These are phyloP conservation scores for Gadopsis marmoratus DNA, from an alignment of 2,797 vertebrate species.

Conservation along the genomic window DNA sequence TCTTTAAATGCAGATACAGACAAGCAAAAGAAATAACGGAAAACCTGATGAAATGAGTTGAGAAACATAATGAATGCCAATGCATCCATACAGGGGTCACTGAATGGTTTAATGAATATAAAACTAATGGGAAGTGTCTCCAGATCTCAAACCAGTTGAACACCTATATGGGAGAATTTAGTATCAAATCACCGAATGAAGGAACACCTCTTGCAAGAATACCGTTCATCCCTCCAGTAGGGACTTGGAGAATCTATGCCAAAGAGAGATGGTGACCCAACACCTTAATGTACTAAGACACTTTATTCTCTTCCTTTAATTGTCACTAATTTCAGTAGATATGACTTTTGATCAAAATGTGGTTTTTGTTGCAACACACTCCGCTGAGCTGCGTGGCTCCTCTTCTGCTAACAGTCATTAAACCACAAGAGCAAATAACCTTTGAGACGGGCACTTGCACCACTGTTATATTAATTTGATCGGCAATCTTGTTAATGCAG, in stretches of 20 bases:
- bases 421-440: background rate
- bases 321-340: background rate
- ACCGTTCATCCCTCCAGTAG: background rate
- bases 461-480: background rate
- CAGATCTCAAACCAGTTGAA: background rate
- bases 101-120: slow-evolving; percentile 7
- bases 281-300: background rate
- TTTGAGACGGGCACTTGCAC: background rate
- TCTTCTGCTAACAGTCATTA: slow-evolving; percentile 3
- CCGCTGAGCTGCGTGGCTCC: background rate
- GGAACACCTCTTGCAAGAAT: background rate
- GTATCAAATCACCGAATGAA: background rate
- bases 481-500: background rate
- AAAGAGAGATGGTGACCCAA: background rate
- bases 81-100: slow-evolving; percentile 3
- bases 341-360: background rate
- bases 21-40: no score
- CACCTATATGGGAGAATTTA: background rate
- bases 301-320: background rate
- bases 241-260: background rate
- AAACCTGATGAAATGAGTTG: background rate
- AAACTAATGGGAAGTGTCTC: slow-evolving; percentile 12
- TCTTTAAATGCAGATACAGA: background rate
- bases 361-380: background rate
- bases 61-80: background rate